Evolutionary conservation across 2,113 vertebrate species (phyloP).

Genomic region (Zapus hudsonius): DNA sequence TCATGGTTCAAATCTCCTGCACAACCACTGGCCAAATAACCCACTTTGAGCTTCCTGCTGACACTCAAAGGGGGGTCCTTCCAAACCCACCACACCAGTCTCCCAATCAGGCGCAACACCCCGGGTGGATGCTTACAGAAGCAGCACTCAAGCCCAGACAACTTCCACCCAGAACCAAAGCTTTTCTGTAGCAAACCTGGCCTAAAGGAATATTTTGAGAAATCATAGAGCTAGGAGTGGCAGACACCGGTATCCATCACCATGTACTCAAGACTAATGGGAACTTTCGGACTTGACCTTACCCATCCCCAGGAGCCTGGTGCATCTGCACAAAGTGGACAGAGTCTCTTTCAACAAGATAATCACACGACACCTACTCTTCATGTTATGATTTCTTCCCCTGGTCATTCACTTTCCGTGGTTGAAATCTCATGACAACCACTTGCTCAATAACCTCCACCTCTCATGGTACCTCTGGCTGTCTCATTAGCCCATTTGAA

Average conservation of each 20-base stretch:
- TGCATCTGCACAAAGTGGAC: not conserved
- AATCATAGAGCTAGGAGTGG: not conserved
- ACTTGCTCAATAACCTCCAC: not conserved
- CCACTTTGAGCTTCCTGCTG: not conserved
- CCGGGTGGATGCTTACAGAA: not conserved
- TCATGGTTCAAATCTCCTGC: too few relatives aligned
- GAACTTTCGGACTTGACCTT: not conserved
- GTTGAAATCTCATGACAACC: not conserved
- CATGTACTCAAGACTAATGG: not conserved
- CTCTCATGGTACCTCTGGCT: not conserved
- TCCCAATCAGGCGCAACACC: not conserved
- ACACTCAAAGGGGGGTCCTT: not conserved
- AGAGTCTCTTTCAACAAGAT: not conserved
- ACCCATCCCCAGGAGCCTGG: not conserved
- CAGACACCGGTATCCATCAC: not conserved
- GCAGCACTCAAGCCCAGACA: not conserved
- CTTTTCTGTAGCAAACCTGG: not conserved
- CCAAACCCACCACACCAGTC: not conserved
- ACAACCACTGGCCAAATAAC: too few relatives aligned
- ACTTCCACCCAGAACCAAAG: not conserved
- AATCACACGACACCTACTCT: not conserved
- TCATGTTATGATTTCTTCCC: not conserved
- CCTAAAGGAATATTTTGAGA: not conserved
- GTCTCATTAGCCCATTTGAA: not conserved
- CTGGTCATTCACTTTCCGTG: not conserved